Evolutionary conservation across 2,113 vertebrate genomes (phyloP).

Genomic region (Labeo rohita): DNA sequence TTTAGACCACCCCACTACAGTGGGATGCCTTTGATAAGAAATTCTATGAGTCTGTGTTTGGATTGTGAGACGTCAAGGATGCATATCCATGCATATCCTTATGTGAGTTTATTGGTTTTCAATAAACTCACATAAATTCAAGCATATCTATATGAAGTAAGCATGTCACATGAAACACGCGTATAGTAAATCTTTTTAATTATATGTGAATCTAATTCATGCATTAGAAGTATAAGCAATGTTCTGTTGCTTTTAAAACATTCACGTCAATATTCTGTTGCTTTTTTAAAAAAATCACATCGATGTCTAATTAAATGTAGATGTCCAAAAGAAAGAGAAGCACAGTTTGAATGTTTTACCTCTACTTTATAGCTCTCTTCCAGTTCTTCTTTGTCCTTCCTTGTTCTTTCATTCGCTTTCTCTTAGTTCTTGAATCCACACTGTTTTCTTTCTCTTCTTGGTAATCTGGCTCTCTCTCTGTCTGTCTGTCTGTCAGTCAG

Average conservation of each 20-base stretch:
- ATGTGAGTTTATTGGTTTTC: background rate
- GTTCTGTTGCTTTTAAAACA: background rate
- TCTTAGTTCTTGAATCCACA: conserved; percentile 48
- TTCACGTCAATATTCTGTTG: background rate
- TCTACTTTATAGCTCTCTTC: conserved; percentile 57
- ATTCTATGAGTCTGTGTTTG: conserved; percentile 20
- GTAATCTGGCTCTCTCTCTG: conserved; percentile 48
- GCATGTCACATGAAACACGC: background rate
- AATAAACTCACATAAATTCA: background rate
- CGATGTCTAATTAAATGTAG: background rate
- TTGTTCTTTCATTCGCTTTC: conserved; percentile 37
- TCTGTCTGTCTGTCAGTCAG: conserved; percentile 60
- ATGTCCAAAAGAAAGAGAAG: background rate
- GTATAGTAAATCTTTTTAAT: background rate
- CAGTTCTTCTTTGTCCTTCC: conserved; percentile 43
- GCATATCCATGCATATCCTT: background rate
- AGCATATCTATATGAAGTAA: background rate
- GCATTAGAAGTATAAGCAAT: background rate
- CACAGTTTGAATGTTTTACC: conserved; percentile 60
- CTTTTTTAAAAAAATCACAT: background rate
- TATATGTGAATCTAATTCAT: background rate
- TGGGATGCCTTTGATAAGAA: conserved; percentile 25
- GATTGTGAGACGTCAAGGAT: background rate
- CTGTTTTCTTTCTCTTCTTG: conserved; percentile 47
- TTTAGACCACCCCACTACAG: conserved; percentile 34